Percentiles rank a stretch among this genome's conserved stretches.
These are phyloP conservation scores for Galendromus occidentalis DNA, from an alignment of 1,140 invertebrate genomes.

Conservation along the genomic window DNA sequence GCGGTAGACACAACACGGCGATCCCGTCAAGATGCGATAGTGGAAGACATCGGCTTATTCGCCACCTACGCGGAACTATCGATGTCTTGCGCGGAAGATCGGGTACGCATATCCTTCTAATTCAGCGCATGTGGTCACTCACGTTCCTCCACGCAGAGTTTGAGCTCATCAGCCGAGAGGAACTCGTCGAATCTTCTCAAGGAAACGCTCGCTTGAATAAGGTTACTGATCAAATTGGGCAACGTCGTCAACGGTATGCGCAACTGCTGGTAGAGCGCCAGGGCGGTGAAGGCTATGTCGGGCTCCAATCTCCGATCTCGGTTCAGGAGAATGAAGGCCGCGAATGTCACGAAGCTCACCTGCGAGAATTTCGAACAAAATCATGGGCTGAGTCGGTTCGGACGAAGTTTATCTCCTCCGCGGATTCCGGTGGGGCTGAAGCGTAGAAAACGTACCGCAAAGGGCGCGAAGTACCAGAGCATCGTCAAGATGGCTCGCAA, in stretches of 20 bases:
- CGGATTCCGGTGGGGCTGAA: not conserved
- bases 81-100: no score
- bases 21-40: no score
- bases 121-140: not conserved
- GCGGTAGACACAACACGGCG: no score
- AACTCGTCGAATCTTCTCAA: constrained; percentile 25
- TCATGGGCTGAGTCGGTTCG: not conserved
- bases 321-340: constrained; percentile 30
- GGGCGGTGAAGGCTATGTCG: constrained; percentile 39
- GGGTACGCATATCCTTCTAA: no score
- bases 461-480: constrained; percentile 84
- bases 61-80: no score
- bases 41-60: no score
- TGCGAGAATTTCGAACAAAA: not conserved
- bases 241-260: constrained; percentile 32
- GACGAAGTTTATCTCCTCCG: not conserved
- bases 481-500: constrained; percentile 52
- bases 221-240: constrained; percentile 29
- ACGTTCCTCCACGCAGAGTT: constrained; percentile 17
- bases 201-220: constrained; percentile 20
- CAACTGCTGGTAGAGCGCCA: constrained; percentile 40
- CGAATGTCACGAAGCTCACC: constrained; percentile 26
- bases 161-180: constrained; percentile 25
- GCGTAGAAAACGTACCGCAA: constrained; percentile 50
- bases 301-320: constrained; percentile 32